Evolutionary conservation across 2,888 invertebrate genomes (phyloP), one percentile per base, ranked within the genome.

Genomic region (Drosophila mimetica): DNA sequence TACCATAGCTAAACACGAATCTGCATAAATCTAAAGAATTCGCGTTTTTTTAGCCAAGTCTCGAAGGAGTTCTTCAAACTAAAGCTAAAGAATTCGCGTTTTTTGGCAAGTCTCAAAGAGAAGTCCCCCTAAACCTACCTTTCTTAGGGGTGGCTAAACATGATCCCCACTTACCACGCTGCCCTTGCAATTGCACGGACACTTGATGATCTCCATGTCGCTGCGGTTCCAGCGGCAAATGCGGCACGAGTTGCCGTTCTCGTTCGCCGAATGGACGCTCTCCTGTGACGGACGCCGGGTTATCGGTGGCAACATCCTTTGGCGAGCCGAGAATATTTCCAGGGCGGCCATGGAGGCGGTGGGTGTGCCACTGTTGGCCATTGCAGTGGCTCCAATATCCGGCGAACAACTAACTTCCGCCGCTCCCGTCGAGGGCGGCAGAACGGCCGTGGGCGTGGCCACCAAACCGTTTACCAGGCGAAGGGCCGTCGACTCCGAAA

Each of bases 151-250:
- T 25, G n/a, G 8, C 20, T n/a, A 20, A 20, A 41, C 9, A 7
- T 3, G 3, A 9, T 1, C n/a, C 4, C 9, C 30, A 75, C 82
- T 78, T 65, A 91, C 91, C 80, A 91, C 90, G 63, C 89, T 91
- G 37, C 91, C 91, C 48, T 83, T 90, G 77, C 91, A 91, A 13
- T 77, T 79, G 66, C 91, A 91, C 4, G 91, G 91, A 74, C 90
- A 90, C 30, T 61, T 74, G n/a, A 88, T 77, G 18, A 91, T 73
- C 51, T 89, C 80, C 74, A 89, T 78, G 34, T 90, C 89, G 60
- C 71, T 82, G 22, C 89, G 89, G 59, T 89, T 82, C 81, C 88
- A 90, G 25, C 90, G 90, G 60, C 91, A 91, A 41, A 91, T 91
- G 54, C 91, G 89, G 55, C 91, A 91, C 13, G 88, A 90, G 28